Percentiles rank a stretch among this genome's conserved stretches.
phyloP scores from a whole-genome alignment of 2,888 invertebrate species.

The Lordiphosa fenestrarum region DNA sequence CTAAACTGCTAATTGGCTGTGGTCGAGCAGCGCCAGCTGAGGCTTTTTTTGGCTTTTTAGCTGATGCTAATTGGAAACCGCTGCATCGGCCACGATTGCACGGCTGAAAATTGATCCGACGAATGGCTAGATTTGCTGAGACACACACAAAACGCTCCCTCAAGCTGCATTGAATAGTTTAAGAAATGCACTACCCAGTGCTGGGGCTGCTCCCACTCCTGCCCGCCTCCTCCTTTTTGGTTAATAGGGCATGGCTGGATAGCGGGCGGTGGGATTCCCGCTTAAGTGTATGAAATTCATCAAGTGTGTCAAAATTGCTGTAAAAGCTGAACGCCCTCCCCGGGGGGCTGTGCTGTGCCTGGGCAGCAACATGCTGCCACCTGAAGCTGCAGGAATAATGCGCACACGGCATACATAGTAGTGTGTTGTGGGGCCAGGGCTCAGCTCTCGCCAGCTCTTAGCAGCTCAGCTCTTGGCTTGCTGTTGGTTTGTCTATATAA shows the following conservation, averaged over 20 bases:
- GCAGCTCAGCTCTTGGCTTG: constrained; percentile 8
- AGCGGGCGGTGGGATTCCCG: constrained; percentile 11
- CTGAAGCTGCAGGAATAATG: constrained; percentile 41
- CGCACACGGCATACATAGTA: constrained; percentile 15
- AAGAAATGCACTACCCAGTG: constrained; percentile 47
- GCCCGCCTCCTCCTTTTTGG: constrained; percentile 13
- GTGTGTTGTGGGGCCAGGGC: constrained; percentile 14
- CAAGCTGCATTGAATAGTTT: constrained; percentile 36
- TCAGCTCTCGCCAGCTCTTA: constrained; percentile 8
- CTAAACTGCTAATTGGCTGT: constrained; percentile 67
- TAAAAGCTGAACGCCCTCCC: constrained; percentile 47
- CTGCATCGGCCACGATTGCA: constrained; percentile 11
- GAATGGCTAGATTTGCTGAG: neutral
- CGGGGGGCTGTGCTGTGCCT: constrained; percentile 24
- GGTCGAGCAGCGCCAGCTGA: constrained; percentile 22
- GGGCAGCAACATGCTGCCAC: constrained; percentile 21
- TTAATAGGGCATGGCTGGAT: constrained; percentile 24
- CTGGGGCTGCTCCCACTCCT: neutral
- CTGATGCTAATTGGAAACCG: constrained; percentile 41
- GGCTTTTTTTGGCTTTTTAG: constrained; percentile 24
- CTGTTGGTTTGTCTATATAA: constrained; percentile 58
- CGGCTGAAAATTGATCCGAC: neutral
- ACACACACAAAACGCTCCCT: constrained; percentile 9
- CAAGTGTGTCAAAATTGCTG: constrained; percentile 70
- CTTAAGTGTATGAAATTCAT: constrained; percentile 60